Evolutionary conservation across 2,888 invertebrate species (phyloP), one percentile per base, ranked within the genome.

Genomic region (Xestia c-nigrum): DNA sequence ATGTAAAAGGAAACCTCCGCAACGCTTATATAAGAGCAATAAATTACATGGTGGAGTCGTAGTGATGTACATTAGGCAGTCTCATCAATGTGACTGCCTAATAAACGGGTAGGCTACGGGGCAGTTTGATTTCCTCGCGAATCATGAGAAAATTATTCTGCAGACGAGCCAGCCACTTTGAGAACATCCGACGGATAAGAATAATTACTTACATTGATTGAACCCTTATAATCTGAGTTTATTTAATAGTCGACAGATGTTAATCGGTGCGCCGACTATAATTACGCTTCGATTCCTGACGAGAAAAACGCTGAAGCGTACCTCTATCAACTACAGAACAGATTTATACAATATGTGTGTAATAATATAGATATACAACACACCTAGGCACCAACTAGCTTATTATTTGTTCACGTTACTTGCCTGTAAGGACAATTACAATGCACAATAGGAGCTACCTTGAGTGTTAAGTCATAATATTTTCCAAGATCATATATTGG

Each of bases 161-260:
- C 92, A 91, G 93, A 91, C 89, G 90, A 92, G 89, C 91, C 91
- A 93, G 91, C 91, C 92, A 92, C 95, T 95, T 95, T 95, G 95
- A 95, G 94, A 94, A 92, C 95, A 93, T 94, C 96, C 95, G 96
- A 95, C 96, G 96, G 96, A 96, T 96, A 96, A 95, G 95, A 96
- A 96, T 96, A 96, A 96, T 96, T 96, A 96, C 95, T 96, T 94
- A 94, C 96, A 95, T 95, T 95, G 95, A 96, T 96, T 96, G 96
- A 96, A 96, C 95, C 96, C 95, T 95, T 96, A 95, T 96, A 95
- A 95, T 94, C 94, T 90, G 93, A 94, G 92, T 95, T 96, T 95
- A 96, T 96, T 95, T 96, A 95, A 96, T 95, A 96, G 96, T 96
- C 95, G 94, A 95, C 96, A 96, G 96, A 96, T 96, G 96, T 96